A percentile compares a stretch with the other conserved stretches of the same genome.
Evolutionary conservation across 2,113 vertebrate species (phyloP).

Genomic region (Echinops telfairi): DNA sequence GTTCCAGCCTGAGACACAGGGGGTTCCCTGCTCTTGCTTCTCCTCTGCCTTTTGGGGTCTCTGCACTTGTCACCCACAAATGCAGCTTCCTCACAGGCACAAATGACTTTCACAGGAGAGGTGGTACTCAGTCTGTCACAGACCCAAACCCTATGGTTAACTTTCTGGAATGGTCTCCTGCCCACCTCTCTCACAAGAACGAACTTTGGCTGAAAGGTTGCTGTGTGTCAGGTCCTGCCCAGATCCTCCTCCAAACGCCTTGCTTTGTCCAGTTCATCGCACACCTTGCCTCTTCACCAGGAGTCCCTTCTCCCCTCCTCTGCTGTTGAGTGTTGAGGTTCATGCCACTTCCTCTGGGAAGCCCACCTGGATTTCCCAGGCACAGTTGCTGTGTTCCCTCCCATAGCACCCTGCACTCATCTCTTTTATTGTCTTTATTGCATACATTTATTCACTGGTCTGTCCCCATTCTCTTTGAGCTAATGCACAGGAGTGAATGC

Average conservation of each 20-base stretch:
- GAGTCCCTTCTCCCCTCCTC: not conserved
- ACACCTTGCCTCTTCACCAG: too few species aligned
- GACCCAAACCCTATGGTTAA: not conserved
- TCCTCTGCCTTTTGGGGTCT: not conserved
- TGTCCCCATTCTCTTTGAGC: not conserved
- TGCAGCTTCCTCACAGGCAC: not conserved
- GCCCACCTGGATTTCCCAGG: not conserved
- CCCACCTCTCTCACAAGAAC: not conserved
- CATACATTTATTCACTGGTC: not conserved
- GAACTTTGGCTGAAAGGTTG: not conserved
- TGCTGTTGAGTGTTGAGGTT: not conserved
- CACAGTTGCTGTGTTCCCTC: not conserved
- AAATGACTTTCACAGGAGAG: not conserved
- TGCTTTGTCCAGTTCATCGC: not conserved
- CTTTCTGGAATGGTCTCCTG: not conserved
- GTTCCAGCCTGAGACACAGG: not conserved
- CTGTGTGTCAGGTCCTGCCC: not conserved
- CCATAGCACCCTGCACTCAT: not conserved
- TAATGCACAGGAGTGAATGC: conserved; percentile 8
- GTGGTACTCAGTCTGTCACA: not conserved
- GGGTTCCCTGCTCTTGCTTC: not conserved
- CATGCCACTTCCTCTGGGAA: not conserved
- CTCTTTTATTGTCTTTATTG: not conserved
- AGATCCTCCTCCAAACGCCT: not conserved
- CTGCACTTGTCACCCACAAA: not conserved